Percentiles rank a stretch among this genome's conserved stretches.
Conservation (phyloP, 2,797 vertebrate species). For the Danio choprae region DNA sequence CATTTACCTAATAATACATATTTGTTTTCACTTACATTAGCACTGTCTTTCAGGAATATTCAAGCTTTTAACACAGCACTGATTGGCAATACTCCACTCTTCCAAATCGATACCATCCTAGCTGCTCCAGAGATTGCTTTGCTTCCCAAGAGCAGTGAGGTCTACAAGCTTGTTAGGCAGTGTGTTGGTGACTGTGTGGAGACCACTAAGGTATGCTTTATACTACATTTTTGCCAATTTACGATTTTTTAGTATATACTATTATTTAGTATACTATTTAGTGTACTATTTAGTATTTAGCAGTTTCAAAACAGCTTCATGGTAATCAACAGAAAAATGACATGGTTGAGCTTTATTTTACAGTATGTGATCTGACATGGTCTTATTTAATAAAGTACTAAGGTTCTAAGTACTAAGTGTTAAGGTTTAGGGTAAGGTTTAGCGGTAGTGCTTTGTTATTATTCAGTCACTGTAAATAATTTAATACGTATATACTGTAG, state of each 20-base stretch:
- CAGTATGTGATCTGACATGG: too few relatives aligned
- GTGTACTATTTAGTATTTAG: too few relatives aligned
- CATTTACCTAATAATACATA: background rate
- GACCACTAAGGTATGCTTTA: conserved; percentile 83
- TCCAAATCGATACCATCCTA: conserved; percentile 86
- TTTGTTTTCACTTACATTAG: background rate
- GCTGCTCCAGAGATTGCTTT: conserved; percentile 86
- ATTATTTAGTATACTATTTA: too few relatives aligned
- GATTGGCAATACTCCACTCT: conserved; percentile 78
- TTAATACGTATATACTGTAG: too few relatives aligned
- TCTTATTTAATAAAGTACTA: too few relatives aligned
- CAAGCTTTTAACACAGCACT: conserved; percentile 82
- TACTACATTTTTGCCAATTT: background rate
- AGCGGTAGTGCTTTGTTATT: too few relatives aligned
- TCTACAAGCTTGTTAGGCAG: conserved; percentile 83
- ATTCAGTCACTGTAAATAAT: too few relatives aligned
- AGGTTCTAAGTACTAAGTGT: too few relatives aligned
- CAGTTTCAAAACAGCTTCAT: background rate
- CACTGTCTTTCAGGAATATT: conserved; percentile 80
- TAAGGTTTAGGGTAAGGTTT: too few relatives aligned
- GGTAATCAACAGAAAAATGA: background rate
- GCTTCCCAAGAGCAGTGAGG: conserved; percentile 84
- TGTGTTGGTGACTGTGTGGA: conserved; percentile 85
- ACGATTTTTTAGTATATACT: background rate
- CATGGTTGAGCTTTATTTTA: too few relatives aligned